These are phyloP conservation scores for Halocynthia roretzi DNA, from an alignment of 23 tunicate species.

Conservation along the genomic window DNA sequence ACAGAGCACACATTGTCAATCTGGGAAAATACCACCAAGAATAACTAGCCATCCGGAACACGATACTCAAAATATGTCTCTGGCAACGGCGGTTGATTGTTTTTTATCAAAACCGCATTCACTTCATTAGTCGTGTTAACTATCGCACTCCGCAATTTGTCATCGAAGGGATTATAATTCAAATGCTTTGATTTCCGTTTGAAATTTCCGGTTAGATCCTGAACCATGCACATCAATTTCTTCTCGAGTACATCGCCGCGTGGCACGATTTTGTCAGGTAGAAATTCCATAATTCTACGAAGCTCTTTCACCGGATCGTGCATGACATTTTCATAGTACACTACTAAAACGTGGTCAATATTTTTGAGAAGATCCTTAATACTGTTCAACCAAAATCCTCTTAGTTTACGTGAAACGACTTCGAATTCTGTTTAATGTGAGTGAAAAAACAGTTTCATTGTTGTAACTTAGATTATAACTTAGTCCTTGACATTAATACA, in stretches of 20 bases:
- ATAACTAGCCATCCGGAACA: too few species aligned
- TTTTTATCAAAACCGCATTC: too few species aligned
- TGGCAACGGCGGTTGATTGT: too few species aligned
- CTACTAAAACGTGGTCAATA: background rate
- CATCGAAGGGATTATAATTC: background rate
- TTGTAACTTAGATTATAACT: too few species aligned
- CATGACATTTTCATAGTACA: slow-evolving; percentile 1
- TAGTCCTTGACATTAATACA: too few species aligned
- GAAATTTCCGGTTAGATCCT: background rate
- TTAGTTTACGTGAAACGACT: background rate
- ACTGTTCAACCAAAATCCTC: background rate
- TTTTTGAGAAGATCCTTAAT: background rate
- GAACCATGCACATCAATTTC: background rate
- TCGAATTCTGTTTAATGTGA: background rate
- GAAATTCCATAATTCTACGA: background rate
- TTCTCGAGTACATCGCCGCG: background rate
- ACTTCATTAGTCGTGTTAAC: too few species aligned
- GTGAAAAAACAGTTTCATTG: too few species aligned
- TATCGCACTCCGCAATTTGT: background rate
- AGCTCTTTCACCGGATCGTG: background rate
- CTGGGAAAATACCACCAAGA: too few species aligned
- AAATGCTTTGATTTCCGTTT: background rate
- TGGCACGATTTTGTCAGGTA: background rate
- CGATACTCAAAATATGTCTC: too few species aligned
- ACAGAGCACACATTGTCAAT: too few species aligned